These are phyloP conservation scores for Tubulanus polymorphus DNA, from an alignment of 2,888 invertebrate species.

Conservation along the genomic window DNA sequence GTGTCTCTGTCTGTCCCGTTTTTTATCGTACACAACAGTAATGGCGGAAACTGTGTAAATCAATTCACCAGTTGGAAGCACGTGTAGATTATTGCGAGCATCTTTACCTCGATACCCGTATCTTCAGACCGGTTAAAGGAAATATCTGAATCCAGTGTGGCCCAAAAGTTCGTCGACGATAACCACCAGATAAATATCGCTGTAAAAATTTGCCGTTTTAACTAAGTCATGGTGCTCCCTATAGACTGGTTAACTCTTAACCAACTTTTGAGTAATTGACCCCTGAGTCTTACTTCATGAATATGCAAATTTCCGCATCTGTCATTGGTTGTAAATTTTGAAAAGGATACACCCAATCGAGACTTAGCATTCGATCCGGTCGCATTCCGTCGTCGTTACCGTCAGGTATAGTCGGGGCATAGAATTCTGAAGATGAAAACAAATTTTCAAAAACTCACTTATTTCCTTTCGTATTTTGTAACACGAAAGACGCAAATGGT, in stretches of 20 bases:
- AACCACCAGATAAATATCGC: no score
- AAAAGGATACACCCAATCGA: constrained; percentile 50
- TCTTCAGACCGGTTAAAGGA: background rate
- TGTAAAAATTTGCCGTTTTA: no score
- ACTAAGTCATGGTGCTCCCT: no score
- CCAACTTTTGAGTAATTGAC: no score
- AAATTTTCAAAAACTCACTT: no score
- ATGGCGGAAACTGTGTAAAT: background rate
- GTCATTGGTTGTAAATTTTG: background rate
- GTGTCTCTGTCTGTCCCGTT: background rate
- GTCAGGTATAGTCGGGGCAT: constrained; percentile 27
- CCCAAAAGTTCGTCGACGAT: no score
- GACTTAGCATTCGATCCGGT: constrained; percentile 34
- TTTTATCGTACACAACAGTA: background rate
- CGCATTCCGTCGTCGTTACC: constrained; percentile 29
- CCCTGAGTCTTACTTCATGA: no score
- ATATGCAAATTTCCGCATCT: no score
- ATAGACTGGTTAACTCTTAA: no score
- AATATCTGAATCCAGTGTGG: background rate
- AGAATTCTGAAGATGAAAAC: constrained; percentile 42
- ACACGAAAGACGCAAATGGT: no score
- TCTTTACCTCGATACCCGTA: constrained; percentile 5
- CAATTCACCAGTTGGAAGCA: background rate
- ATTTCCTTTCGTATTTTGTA: no score
- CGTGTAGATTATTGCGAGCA: background rate